A percentile compares a stretch with the other conserved stretches of the same genome.
These are phyloP conservation scores for Mellivora capensis DNA, from an alignment of 2,113 vertebrate genomes.

Conservation along the genomic window DNA sequence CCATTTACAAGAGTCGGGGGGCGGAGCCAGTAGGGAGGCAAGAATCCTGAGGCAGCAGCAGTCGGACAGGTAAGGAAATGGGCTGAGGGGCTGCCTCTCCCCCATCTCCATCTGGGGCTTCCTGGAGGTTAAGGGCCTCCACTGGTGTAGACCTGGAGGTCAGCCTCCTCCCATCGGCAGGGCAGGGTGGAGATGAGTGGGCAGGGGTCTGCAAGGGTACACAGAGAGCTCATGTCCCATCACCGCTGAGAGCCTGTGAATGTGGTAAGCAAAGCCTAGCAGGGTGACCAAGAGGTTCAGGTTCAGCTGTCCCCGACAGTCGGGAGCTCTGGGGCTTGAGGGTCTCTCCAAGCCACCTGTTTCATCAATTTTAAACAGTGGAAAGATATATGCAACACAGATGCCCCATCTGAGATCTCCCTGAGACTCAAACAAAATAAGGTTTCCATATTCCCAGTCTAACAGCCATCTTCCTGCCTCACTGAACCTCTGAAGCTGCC, in stretches of 20 bases:
- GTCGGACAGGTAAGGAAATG: too few relatives aligned
- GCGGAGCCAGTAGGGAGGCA: neutral
- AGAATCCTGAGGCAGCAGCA: neutral
- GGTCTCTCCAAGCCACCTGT: neutral
- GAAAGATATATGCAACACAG: neutral
- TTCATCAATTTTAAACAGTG: too few relatives aligned
- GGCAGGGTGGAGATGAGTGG: neutral
- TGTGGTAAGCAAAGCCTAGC: neutral
- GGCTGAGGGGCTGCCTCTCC: neutral
- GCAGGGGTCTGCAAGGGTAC: neutral
- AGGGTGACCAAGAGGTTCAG: neutral
- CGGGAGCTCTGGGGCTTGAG: neutral
- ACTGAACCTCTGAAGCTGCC: neutral
- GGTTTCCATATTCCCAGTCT: neutral
- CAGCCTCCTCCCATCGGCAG: neutral
- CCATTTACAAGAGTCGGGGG: neutral
- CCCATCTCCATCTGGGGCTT: neutral
- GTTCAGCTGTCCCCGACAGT: too few relatives aligned
- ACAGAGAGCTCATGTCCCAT: neutral
- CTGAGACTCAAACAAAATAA: neutral
- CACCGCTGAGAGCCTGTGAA: neutral
- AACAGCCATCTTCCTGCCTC: neutral
- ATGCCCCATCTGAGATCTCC: neutral
- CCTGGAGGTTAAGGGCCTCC: neutral
- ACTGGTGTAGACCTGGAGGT: neutral